Evolutionary conservation across 2,797 vertebrate genomes (phyloP), one percentile per base, ranked within the genome.

Genomic region (Clarias fuscus): DNA sequence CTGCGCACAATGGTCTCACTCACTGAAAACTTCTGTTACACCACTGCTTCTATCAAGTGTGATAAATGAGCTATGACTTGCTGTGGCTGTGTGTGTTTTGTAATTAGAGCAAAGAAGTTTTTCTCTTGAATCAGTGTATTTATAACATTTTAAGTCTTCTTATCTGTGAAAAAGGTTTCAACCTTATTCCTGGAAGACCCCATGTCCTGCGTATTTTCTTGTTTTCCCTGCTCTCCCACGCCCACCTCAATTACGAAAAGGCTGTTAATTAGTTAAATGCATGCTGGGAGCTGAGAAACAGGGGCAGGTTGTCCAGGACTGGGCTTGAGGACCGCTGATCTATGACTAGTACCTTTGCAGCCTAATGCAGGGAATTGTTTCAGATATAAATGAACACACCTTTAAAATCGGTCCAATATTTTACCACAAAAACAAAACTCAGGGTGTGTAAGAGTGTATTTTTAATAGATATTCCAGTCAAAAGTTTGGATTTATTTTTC

Each of bases 1-100:
- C 72, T 67, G 84, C 48, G 56, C 84, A 72, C 85, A 37, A 80
- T n/a, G 43, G 40, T n/a, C 85, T 83, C 27, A 58, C 85, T 85
- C 81, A 87, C 88, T 88, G 85, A 88, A 82, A 87, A 88, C 76
- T 85, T 89, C 73, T 85, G 86, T 85, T 88, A 86, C 82, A 62
- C 83, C 53, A 76, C 73, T 86, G 75, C 67, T 64, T 56, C 75
- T 80, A 81, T 89, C 84, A 78, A 48, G 71, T 88, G 70, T 87
- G 81, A 86, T 40, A 84, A 84, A 88, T 89, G 72, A 86, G 84
- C 71, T 75, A 27, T 56, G 78, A 83, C 73, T 70, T 27, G 53
- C 65, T 40, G 33, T 82, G 70, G 72, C 82, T n/a, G 13, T n/a
- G 72, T 84, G 40, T 82, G 68, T 82, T 81, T 72, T 77, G 67